A percentile compares a stretch with the other conserved stretches of the same genome.
Conservation (phyloP, 1,140 invertebrate genomes). For the Orussus abietinus region DNA sequence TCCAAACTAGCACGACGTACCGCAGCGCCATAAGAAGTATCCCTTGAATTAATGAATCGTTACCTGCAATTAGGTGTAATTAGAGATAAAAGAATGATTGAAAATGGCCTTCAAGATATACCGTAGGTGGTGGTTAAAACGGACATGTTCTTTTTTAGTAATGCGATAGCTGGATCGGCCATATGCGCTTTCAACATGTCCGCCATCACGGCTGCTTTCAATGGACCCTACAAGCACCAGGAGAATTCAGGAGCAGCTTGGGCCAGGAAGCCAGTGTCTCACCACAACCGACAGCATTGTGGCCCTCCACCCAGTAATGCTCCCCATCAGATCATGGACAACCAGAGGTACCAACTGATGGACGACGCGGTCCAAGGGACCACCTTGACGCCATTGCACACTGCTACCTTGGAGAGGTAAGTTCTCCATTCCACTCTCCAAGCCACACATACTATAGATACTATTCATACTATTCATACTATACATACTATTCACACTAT, state of each 20-base stretch:
- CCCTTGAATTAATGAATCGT: too few relatives aligned
- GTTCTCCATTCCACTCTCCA: too few relatives aligned
- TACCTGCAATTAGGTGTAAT: too few relatives aligned
- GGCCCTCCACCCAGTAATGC: conserved; percentile 28
- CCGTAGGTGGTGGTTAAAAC: too few relatives aligned
- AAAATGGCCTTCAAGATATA: too few relatives aligned
- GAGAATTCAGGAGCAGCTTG: conserved; percentile 72
- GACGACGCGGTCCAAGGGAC: conserved; percentile 76
- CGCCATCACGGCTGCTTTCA: conserved; percentile 77
- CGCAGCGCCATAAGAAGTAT: too few relatives aligned
- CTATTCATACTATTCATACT: too few relatives aligned
- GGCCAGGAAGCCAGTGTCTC: conserved; percentile 56
- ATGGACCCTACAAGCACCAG: conserved; percentile 85
- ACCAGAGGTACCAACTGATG: conserved; percentile 83
- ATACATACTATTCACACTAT: too few relatives aligned
- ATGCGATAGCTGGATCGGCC: conserved; percentile 88
- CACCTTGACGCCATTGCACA: conserved; percentile 66
- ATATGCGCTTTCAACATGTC: conserved; percentile 89
- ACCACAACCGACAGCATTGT: conserved; percentile 52
- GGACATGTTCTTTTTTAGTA: conserved; percentile 58
- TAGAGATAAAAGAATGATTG: too few relatives aligned
- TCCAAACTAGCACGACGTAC: too few relatives aligned
- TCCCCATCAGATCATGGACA: conserved; percentile 58
- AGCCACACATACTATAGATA: too few relatives aligned
- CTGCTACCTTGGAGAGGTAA: conserved; percentile 63